phyloP scores from a whole-genome alignment of 1,140 invertebrate genomes.

The Vollenhovia emeryi region DNA sequence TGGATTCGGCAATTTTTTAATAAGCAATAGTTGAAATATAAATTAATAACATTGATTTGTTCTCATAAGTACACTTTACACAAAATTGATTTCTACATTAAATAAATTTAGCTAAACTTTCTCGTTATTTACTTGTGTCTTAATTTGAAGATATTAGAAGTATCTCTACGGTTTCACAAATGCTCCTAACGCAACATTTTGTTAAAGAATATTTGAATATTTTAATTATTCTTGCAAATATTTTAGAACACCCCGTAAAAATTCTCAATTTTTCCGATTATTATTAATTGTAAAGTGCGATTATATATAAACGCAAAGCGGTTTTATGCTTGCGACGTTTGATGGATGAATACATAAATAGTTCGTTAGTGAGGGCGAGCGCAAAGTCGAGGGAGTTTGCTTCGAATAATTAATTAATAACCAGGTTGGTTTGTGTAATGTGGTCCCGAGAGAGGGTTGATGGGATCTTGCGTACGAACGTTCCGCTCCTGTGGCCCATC shows the following conservation, averaged over 20 bases:
- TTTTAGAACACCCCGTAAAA: neutral
- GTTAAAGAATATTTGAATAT: neutral
- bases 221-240: neutral
- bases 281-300: neutral
- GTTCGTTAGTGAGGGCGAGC: neutral
- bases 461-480: neutral
- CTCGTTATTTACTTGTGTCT: neutral
- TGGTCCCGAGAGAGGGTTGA: neutral
- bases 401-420: slow-evolving; percentile 47
- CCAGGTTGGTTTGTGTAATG: slow-evolving; percentile 20
- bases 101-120: neutral
- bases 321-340: neutral
- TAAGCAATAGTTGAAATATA: neutral
- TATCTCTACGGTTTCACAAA: neutral
- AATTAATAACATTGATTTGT: neutral
- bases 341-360: slow-evolving; percentile 1
- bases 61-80: too few species aligned
- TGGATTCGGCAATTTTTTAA: neutral
- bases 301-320: neutral
- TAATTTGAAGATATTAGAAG: neutral
- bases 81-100: too few species aligned
- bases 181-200: neutral
- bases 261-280: neutral
- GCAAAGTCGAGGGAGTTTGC: neutral
- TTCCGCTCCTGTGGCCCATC: too few species aligned